Evolutionary conservation across 1,140 invertebrate species (phyloP).

Genomic region (Eurytemora carolleeae): DNA sequence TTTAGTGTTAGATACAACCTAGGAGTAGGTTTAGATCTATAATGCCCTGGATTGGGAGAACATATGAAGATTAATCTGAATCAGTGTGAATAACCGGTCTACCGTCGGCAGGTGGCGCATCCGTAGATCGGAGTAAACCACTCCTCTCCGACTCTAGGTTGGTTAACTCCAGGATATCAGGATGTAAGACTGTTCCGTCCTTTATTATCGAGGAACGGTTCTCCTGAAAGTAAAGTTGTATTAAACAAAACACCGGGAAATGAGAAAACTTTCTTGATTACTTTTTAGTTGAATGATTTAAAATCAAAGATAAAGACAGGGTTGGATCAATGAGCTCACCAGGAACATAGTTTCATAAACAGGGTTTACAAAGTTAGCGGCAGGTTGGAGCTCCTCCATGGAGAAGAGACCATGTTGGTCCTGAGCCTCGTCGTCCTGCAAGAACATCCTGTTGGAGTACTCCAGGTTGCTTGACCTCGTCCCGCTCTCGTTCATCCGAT

Average conservation of each 20-base stretch:
- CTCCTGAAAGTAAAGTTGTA: too few species aligned
- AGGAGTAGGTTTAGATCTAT: too few species aligned
- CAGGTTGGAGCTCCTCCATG: not conserved
- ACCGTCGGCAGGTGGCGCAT: not conserved
- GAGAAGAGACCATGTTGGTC: not conserved
- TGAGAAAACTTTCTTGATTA: too few species aligned
- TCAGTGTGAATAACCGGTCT: not conserved
- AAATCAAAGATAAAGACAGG: too few species aligned
- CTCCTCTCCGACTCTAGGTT: not conserved
- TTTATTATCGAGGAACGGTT: not conserved
- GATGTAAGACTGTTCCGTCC: not conserved
- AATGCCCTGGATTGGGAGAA: too few species aligned
- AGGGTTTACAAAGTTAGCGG: slow-evolving; percentile 6
- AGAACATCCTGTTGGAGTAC: slow-evolving; percentile 13
- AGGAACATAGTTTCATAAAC: slow-evolving; percentile 6
- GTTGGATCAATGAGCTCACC: not conserved
- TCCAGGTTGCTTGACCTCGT: slow-evolving; percentile 3
- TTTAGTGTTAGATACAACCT: too few species aligned
- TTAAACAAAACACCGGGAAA: too few species aligned
- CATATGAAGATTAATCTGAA: too few species aligned
- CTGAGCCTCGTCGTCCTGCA: slow-evolving; percentile 6
- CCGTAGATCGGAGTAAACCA: not conserved
- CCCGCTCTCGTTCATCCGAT: slow-evolving; percentile 10
- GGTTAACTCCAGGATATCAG: not conserved
- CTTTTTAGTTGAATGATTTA: too few species aligned